phyloP scores from a whole-genome alignment of 2,888 invertebrate species.

The Lasioglossum lativentre region DNA sequence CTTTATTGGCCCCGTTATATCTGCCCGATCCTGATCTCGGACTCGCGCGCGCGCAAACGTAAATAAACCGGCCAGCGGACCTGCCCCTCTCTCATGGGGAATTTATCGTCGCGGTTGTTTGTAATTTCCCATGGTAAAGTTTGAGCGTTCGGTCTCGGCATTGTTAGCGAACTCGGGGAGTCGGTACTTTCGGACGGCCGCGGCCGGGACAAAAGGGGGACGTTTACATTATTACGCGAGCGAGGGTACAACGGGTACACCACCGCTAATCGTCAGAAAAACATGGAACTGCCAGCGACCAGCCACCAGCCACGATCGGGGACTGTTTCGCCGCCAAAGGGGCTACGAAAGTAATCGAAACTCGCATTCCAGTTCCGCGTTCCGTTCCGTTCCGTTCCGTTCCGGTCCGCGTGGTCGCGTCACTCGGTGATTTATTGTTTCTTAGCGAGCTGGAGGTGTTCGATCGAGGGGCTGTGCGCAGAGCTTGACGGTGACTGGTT shows the following conservation, averaged over 20 bases:
- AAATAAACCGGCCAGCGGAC: constrained; percentile 7
- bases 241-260: background rate
- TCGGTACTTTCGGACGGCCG: constrained; percentile 1
- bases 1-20: constrained; percentile 16
- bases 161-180: constrained; percentile 4
- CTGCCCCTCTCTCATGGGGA: background rate
- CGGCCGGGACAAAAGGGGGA: constrained; percentile 5
- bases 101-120: constrained; percentile 34
- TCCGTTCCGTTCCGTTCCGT: no score
- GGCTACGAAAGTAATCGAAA: background rate
- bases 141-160: background rate
- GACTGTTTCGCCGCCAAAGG: background rate
- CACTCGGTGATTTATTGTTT: background rate
- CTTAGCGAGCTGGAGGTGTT: background rate
- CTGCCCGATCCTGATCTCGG: constrained; percentile 9
- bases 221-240: constrained; percentile 31
- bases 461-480: background rate
- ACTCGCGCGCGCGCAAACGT: background rate
- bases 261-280: constrained; percentile 31
- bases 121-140: constrained; percentile 28
- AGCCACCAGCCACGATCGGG: background rate
- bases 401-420: background rate
- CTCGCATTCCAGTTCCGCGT: background rate
- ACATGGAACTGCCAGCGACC: background rate
- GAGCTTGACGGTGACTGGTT: background rate